Evolutionary conservation across 53 echinoderm and acorn worm genomes (phyloP), one percentile per base, ranked within the genome.

Genomic region (Hippasteria phrygiana): DNA sequence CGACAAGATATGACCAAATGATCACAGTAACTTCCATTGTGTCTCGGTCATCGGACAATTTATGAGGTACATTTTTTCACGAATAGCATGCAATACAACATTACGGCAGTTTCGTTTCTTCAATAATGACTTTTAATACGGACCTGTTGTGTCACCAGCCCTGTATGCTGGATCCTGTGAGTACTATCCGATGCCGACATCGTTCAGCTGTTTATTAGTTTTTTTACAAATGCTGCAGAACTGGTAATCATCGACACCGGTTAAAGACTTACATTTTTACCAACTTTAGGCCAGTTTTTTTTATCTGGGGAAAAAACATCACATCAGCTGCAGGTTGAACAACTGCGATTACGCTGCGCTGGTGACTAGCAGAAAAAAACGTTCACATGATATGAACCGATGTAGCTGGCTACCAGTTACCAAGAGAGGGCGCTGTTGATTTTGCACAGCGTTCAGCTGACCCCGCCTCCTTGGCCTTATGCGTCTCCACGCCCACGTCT

Each of bases 111-210:
- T 89, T 62, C 26, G 16, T 42, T 64, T 65, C 16, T 20, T 1
- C n/a, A n/a, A n/a, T n/a, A 73, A 13, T 50, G 1, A 5, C 41
- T n/a, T 9, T 20, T 5, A 48, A 33, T 41, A 48, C 72, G 65
- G 88, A 96, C 97, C 93, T 97, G 97, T 73, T 97, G 97, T 17
- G 97, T 88, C 43, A 95, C 77, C 37, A 97, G 86, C 37, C 95
- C 95, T 9, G 93, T 90, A 77, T 97, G 97, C 77, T 85, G 85
- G 14, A 85, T 41, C 33, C 85, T 48, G 71, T 75, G 75, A 40
- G 75, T 43, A 50, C 41, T 41, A 18, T 85, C 85, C 17, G 85
- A 85, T 34, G 85, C 51, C 5, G 85, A 69, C 85, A 85, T 85
- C 13, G 50, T 71, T 69, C 51, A 48, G n/a, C 50, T 50, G 54